A percentile compares a stretch with the other conserved stretches of the same genome.
Conservation (phyloP, 2,888 invertebrate genomes). For the Hanleya hanleyi region DNA sequence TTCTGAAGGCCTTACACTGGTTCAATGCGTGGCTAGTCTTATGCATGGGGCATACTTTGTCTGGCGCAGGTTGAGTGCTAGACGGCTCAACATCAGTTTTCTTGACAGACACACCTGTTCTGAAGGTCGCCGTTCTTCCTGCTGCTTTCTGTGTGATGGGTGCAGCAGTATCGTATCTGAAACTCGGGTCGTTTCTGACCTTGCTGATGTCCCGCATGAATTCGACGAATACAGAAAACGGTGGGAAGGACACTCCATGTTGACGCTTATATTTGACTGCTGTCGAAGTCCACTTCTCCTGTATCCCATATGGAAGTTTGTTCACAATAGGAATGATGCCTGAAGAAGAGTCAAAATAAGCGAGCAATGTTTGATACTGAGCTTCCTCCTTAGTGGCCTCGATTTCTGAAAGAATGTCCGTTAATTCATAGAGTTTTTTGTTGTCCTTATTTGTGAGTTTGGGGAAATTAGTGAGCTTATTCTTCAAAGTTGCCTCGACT, state of each 20-base stretch:
- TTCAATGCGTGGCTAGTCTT: constrained; percentile 21
- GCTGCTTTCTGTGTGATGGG: not conserved
- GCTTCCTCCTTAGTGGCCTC: constrained; percentile 31
- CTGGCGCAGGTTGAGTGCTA: not conserved
- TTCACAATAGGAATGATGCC: constrained; percentile 24
- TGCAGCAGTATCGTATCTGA: constrained; percentile 12
- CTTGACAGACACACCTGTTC: not conserved
- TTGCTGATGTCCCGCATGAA: constrained; percentile 32
- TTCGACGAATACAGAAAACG: constrained; percentile 33
- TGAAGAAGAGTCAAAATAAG: constrained; percentile 27
- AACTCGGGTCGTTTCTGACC: constrained; percentile 35
- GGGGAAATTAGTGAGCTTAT: constrained; percentile 25
- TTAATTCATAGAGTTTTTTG: constrained; percentile 27
- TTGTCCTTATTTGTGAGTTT: constrained; percentile 20
- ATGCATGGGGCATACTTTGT: constrained; percentile 19
- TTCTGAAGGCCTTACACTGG: constrained; percentile 20
- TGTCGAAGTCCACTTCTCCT: constrained; percentile 37
- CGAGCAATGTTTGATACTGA: constrained; percentile 17
- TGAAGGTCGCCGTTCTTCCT: not conserved
- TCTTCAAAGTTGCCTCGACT: constrained; percentile 19
- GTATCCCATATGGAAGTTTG: constrained; percentile 25
- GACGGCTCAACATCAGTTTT: not conserved
- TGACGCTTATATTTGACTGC: too few relatives aligned
- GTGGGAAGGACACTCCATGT: constrained; percentile 18
- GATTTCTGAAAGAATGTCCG: constrained; percentile 31